A percentile compares a stretch with the other conserved stretches of the same genome.
Evolutionary conservation across 1,140 invertebrate species (phyloP).

Genomic region (Ptiloglossa arizonensis): DNA sequence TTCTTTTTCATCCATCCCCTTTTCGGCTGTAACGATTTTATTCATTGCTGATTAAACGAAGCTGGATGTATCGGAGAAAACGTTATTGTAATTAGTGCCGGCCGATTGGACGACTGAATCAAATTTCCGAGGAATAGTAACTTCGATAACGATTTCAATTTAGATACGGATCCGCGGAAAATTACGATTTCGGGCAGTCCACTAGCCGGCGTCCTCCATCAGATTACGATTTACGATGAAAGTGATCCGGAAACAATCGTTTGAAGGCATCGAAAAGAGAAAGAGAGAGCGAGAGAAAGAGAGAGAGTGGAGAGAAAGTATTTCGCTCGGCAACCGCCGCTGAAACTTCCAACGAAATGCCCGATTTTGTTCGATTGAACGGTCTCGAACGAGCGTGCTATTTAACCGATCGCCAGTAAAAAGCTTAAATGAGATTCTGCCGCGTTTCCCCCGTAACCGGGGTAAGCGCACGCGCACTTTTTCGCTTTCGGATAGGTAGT

Average conservation of each 20-base stretch:
- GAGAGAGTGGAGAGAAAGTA: constrained; percentile 35
- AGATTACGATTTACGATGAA: constrained; percentile 27
- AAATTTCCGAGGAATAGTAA: constrained; percentile 31
- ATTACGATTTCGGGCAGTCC: constrained; percentile 1
- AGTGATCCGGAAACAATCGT: constrained; percentile 46
- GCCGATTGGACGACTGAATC: neutral
- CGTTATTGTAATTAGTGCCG: constrained; percentile 9
- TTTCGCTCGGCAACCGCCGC: constrained; percentile 15
- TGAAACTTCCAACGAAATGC: constrained; percentile 50
- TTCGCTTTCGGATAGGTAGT: neutral
- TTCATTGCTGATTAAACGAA: neutral
- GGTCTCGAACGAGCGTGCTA: constrained; percentile 37
- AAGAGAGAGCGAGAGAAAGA: constrained; percentile 27
- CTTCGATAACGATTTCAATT: constrained; percentile 43
- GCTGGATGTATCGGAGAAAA: too few relatives aligned
- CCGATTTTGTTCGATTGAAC: constrained; percentile 52
- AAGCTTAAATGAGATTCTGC: constrained; percentile 55
- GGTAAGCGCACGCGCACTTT: neutral
- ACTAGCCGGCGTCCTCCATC: neutral
- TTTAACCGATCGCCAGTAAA: constrained; percentile 54
- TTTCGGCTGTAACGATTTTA: neutral
- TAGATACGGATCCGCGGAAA: constrained; percentile 19
- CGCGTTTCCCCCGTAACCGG: neutral
- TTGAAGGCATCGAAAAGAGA: constrained; percentile 8
- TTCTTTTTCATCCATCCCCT: neutral